phyloP scores from a whole-genome alignment of 2,113 vertebrate genomes.

The Eurystomus gularis region DNA sequence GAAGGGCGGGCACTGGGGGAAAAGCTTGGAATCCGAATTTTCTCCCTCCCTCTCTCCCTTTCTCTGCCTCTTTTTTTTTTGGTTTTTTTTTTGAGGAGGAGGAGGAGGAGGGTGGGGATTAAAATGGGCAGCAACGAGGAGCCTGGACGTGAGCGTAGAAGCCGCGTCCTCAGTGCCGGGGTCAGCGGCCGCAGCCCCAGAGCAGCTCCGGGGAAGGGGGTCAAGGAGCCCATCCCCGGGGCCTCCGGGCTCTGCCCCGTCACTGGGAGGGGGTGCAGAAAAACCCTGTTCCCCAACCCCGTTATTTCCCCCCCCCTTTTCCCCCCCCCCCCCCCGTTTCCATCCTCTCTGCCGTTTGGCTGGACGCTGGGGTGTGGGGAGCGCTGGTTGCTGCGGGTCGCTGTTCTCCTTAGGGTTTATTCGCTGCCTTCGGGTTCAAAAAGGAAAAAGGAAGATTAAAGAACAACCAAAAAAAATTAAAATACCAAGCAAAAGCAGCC shows the following conservation, averaged over 20 bases:
- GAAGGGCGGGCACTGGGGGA: neutral
- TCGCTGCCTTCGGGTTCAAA: neutral
- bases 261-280: neutral
- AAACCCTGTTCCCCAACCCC: neutral
- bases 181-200: neutral
- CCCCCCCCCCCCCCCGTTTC: no score
- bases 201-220: neutral
- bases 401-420: neutral
- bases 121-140: neutral
- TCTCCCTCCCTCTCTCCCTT: accelerated
- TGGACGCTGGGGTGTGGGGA: neutral
- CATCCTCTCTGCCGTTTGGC: neutral
- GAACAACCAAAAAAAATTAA: no score
- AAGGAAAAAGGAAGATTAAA: neutral
- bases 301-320: neutral
- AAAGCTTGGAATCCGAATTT: neutral
- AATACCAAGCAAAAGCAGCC: neutral
- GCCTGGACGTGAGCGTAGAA: neutral
- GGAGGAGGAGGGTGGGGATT: no score
- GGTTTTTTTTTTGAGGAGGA: no score
- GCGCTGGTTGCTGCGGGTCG: neutral
- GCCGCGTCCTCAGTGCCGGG: neutral
- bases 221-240: neutral
- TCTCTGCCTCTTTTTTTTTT: neutral
- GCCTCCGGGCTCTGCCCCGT: neutral